phyloP scores from a whole-genome alignment of 2,888 invertebrate genomes.

The Hemicrepidius hirtus region DNA sequence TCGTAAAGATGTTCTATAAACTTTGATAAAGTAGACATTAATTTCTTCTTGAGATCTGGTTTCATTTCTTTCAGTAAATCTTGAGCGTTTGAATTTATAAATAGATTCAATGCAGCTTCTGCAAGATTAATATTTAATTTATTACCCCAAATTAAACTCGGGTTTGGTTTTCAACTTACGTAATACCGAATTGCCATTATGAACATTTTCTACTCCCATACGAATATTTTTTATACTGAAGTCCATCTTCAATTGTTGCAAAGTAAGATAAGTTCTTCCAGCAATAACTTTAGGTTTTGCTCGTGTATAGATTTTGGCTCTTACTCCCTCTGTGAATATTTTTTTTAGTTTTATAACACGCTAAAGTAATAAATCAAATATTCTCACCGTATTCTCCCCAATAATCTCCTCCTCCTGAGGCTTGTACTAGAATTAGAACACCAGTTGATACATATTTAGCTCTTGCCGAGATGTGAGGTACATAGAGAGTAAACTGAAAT shows the following conservation, averaged over 20 bases:
- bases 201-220: constrained; percentile 91
- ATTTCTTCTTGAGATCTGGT: constrained; percentile 85
- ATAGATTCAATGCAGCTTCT: constrained; percentile 90
- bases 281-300: constrained; percentile 79
- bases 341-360: too few species aligned
- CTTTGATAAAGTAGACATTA: constrained; percentile 83
- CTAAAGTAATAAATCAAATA: not conserved
- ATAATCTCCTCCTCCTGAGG: constrained; percentile 90
- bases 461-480: constrained; percentile 86
- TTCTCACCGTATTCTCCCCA: constrained; percentile 90
- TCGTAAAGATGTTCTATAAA: constrained; percentile 85
- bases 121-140: too few species aligned
- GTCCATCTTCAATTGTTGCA: constrained; percentile 89
- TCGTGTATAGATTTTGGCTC: constrained; percentile 88
- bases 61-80: constrained; percentile 92
- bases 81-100: constrained; percentile 90
- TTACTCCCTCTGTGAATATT: constrained; percentile 91
- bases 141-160: too few species aligned
- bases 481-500: constrained; percentile 86
- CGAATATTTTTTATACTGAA: constrained; percentile 88
- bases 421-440: constrained; percentile 85
- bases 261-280: constrained; percentile 80
- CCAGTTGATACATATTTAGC: constrained; percentile 89
- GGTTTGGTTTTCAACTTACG: too few species aligned
- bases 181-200: constrained; percentile 86